Evolutionary conservation across 2,797 vertebrate species (phyloP), one percentile per base, ranked within the genome.

Genomic region (Caiman crocodilus): DNA sequence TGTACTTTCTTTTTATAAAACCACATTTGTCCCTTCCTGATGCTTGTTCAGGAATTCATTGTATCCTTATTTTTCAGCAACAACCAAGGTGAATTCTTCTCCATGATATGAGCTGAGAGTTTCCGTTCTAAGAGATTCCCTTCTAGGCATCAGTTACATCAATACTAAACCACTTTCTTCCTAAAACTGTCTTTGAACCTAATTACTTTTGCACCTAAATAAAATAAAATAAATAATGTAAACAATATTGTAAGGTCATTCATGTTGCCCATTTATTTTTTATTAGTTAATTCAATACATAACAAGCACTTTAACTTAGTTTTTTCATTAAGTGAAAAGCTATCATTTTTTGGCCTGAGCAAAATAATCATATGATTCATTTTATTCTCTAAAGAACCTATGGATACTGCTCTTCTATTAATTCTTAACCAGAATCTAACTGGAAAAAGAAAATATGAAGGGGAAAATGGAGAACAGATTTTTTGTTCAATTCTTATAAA

Each of bases 261-360:
- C 17, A 6, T 32, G 65, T 32, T 67, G 65, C 16, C 9, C n/a
- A 20, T 5, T 67, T 65, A 25, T n/a, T 67, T 32, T 18, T 65
- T 65, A 65, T 30, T 65, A 64, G 16, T 67, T 69, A 69, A 69
- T 69, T 35, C 65, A 69, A 15, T 4, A n/a, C n/a, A 32, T 69
- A 69, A 69, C 18, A 35, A 21, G 3, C 10, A 32, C 20, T 69
- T 69, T 32, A 16, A 67, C 30, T 35, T 32, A 69, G n/a, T 35
- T 3, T 59, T 83, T 35, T 60, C 15, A 64, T 81, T 86, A 74
- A 95, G 71, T 88, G 32, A 25, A 89, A 76, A 92, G 81, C 50
- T 76, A 79, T 77, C 4, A 6, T 78, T 32, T 79, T 85, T 69
- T 50, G 1, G 13, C 25, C 80, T 28, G 18, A 65, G 90, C 57